A percentile compares a stretch with the other conserved stretches of the same genome.
Evolutionary conservation across 1,140 invertebrate genomes (phyloP).

Genomic region (Vanessa tameamea): DNA sequence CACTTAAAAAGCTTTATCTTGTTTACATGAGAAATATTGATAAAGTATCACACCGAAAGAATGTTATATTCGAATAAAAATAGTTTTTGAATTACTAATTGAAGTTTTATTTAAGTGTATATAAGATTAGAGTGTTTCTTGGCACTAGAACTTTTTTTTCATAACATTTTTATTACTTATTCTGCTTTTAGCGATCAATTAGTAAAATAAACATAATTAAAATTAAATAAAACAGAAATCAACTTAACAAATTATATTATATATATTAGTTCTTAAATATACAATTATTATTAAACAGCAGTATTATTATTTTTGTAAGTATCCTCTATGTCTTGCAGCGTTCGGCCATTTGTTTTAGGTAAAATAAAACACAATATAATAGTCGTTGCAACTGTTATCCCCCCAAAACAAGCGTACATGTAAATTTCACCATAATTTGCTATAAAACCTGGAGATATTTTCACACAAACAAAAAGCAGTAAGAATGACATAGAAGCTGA

Average conservation of each 20-base stretch:
- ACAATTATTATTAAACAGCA: constrained; percentile 34
- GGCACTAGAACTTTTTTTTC: too few species aligned
- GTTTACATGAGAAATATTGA: too few species aligned
- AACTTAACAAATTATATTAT: neutral
- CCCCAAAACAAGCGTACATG: constrained; percentile 43
- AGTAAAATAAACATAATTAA: too few species aligned
- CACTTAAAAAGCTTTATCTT: too few species aligned
- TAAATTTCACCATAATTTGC: constrained; percentile 39
- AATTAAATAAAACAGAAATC: neutral
- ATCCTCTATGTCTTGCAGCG: constrained; percentile 81
- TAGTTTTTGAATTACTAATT: too few species aligned
- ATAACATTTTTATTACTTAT: too few species aligned
- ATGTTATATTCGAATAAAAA: too few species aligned
- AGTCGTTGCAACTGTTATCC: constrained; percentile 60
- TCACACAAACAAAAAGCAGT: constrained; percentile 50
- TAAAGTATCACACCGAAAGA: too few species aligned
- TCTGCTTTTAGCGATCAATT: too few species aligned
- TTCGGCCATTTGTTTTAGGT: constrained; percentile 83
- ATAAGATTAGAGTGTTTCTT: too few species aligned
- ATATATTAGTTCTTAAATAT: neutral
- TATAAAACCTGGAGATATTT: constrained; percentile 49
- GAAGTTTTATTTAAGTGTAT: too few species aligned
- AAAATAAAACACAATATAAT: constrained; percentile 80
- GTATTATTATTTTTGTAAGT: constrained; percentile 44
- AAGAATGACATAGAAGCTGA: constrained; percentile 43